phyloP scores from a whole-genome alignment of 53 echinoderm and acorn worm genomes.

The Temnopleurus reevesii region DNA sequence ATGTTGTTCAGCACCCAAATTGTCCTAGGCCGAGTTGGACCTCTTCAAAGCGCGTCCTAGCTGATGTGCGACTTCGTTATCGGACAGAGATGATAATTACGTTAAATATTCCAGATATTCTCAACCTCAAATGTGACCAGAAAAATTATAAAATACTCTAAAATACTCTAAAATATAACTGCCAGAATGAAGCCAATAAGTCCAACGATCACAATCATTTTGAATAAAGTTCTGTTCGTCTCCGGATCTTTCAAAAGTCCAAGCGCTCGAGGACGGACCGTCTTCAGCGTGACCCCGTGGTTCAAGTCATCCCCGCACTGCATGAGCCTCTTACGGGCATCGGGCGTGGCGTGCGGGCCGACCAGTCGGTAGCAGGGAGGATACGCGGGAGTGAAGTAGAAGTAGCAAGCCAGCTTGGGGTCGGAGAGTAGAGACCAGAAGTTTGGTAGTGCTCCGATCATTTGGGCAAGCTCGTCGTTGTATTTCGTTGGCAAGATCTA shows the following conservation, averaged over 20 bases:
- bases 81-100: too few species aligned
- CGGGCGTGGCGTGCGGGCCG: not conserved
- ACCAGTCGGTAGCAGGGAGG: not conserved
- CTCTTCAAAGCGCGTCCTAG: too few species aligned
- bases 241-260: not conserved
- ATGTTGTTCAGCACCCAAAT: too few species aligned
- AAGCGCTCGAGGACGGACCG: not conserved
- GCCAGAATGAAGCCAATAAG: not conserved
- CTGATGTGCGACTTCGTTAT: too few species aligned
- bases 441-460: not conserved
- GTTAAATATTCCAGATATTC: too few species aligned
- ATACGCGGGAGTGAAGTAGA: constrained; percentile 13
- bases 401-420: constrained; percentile 1
- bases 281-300: not conserved
- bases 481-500: not conserved
- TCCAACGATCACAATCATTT: not conserved
- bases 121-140: too few species aligned
- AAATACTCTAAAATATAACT: not conserved
- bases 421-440: not conserved
- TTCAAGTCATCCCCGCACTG: not conserved
- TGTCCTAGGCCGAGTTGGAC: too few species aligned
- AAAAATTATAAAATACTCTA: too few species aligned
- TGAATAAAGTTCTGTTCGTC: not conserved
- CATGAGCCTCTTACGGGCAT: not conserved
- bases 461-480: constrained; percentile 20